phyloP scores from a whole-genome alignment of 2,113 vertebrate species.

The Cyprinodon brontotheroides region DNA sequence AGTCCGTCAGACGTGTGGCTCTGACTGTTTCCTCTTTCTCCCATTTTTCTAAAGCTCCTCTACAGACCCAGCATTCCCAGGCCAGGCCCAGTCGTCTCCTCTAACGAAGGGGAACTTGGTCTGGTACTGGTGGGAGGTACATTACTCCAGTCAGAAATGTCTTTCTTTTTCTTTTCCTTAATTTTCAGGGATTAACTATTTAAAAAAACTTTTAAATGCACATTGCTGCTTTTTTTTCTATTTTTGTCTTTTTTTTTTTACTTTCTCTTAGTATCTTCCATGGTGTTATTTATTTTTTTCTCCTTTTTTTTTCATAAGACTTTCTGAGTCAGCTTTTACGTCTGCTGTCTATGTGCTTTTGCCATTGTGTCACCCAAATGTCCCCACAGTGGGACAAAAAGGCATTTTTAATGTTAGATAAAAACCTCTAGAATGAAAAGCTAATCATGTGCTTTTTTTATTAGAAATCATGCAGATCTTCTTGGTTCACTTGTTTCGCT shows the following conservation, averaged over 20 bases:
- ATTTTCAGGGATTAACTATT: not conserved
- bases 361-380: too few relatives aligned
- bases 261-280: too few relatives aligned
- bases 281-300: too few relatives aligned
- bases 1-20: conserved; percentile 42
- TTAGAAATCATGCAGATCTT: not conserved
- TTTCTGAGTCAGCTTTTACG: too few relatives aligned
- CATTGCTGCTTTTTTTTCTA: too few relatives aligned
- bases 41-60: conserved; percentile 25
- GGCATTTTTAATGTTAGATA: too few relatives aligned
- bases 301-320: too few relatives aligned
- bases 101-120: conserved; percentile 29
- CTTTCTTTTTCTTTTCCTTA: not conserved
- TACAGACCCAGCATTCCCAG: conserved; percentile 33
- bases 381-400: too few relatives aligned
- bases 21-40: conserved; percentile 58
- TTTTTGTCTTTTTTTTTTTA: too few relatives aligned
- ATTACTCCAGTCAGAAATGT: conserved; percentile 20
- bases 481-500: too few relatives aligned
- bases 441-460: not conserved
- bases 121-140: conserved; percentile 17
- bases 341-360: too few relatives aligned
- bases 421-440: not conserved
- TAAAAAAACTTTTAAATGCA: not conserved
- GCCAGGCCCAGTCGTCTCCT: conserved; percentile 20